Evolutionary conservation across 2,113 vertebrate species (phyloP).

Genomic region (Oophaga pumilio): DNA sequence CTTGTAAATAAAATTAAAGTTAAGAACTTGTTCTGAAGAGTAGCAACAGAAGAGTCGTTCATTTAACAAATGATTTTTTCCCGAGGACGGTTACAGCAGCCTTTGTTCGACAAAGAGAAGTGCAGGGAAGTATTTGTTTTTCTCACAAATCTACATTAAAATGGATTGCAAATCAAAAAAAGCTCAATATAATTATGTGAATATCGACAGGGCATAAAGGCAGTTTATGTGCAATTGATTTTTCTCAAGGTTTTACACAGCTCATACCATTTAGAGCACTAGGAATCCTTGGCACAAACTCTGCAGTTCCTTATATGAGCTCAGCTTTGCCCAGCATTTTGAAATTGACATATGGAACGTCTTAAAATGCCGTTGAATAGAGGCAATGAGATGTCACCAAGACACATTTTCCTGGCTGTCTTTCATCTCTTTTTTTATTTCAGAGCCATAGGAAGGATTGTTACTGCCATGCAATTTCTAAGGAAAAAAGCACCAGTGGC

Average conservation of each 20-base stretch:
- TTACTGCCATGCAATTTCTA: background rate
- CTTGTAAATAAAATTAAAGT: conserved; percentile 8
- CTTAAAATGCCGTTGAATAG: conserved; percentile 38
- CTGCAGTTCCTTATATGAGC: conserved; percentile 28
- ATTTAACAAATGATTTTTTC: conserved; percentile 28
- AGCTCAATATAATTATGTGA: conserved; percentile 40
- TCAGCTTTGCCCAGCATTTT: conserved; percentile 9
- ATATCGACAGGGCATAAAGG: conserved; percentile 40
- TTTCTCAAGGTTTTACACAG: conserved; percentile 25
- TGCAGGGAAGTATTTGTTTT: conserved; percentile 12
- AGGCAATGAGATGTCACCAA: conserved; percentile 42
- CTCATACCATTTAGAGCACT: conserved; percentile 17
- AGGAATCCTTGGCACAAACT: conserved; percentile 35
- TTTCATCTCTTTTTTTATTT: conserved; percentile 36
- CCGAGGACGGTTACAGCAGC: background rate
- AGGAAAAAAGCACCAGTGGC: background rate
- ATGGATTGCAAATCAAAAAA: conserved; percentile 46
- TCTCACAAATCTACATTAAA: conserved; percentile 39
- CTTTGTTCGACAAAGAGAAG: background rate
- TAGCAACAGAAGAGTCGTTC: background rate
- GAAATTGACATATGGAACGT: conserved; percentile 42
- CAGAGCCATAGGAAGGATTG: background rate
- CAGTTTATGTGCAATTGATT: conserved; percentile 50
- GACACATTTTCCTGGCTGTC: conserved; percentile 37
- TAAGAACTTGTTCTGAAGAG: conserved; percentile 1